Evolutionary conservation across 2,113 vertebrate species (phyloP).

Genomic region (Amblyornis subalaris): DNA sequence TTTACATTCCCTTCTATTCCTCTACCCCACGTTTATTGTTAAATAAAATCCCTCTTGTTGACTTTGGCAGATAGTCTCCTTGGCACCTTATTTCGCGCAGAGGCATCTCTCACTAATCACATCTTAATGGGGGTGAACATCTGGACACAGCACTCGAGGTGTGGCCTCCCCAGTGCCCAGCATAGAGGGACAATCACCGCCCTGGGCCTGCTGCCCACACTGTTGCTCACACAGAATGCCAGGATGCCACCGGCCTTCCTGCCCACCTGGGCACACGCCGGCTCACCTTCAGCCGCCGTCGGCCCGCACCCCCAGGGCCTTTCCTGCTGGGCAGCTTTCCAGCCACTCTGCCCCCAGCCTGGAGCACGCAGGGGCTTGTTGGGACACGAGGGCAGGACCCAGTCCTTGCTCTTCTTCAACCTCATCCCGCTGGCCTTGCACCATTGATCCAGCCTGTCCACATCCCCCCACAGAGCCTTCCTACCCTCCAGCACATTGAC

Average conservation of each 20-base stretch:
- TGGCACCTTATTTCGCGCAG: rapidly evolving
- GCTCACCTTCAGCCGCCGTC: not conserved
- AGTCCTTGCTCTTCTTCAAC: not conserved
- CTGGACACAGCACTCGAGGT: rapidly evolving
- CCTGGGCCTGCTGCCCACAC: not conserved
- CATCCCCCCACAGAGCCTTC: not conserved
- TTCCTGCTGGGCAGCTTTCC: not conserved
- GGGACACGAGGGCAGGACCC: too few species aligned
- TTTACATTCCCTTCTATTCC: not conserved
- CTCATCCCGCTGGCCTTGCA: not conserved
- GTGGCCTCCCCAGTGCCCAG: not conserved
- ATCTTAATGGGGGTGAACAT: too few species aligned
- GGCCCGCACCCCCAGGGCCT: too few species aligned
- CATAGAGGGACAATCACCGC: not conserved
- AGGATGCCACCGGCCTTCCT: not conserved
- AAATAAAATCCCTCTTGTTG: not conserved
- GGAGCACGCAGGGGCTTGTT: rapidly evolving
- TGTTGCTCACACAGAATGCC: not conserved
- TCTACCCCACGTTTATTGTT: not conserved
- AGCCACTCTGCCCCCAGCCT: too few species aligned
- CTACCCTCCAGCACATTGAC: rapidly evolving
- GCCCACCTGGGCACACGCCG: too few species aligned
- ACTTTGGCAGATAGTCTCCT: rapidly evolving
- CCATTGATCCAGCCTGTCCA: rapidly evolving
- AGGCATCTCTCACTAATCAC: rapidly evolving